Evolutionary conservation across 1,140 invertebrate species (phyloP).

Genomic region (Nomia melanderi): DNA sequence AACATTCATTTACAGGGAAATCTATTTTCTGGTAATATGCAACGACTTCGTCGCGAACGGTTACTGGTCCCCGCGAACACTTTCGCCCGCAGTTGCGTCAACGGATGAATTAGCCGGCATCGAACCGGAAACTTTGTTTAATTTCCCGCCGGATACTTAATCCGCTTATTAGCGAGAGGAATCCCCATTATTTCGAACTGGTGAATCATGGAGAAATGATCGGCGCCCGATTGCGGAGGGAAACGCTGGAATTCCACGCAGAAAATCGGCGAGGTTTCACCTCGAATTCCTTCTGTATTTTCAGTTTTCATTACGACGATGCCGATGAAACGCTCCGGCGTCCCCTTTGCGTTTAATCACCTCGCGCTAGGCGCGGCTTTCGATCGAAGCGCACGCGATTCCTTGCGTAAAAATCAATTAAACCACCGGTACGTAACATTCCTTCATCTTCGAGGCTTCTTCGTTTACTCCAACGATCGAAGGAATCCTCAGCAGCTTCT

Average conservation of each 20-base stretch:
- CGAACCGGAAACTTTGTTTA: conserved; percentile 19
- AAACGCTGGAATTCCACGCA: neutral
- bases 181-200: neutral
- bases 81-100: conserved; percentile 28
- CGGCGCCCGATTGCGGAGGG: neutral
- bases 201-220: neutral
- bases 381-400: too few species aligned
- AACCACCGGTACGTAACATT: too few species aligned
- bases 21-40: too few species aligned
- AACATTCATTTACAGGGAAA: too few species aligned
- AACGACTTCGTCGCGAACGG: too few species aligned
- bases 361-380: too few species aligned
- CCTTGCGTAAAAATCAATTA: too few species aligned
- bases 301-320: neutral
- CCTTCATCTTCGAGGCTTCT: too few species aligned
- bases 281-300: neutral
- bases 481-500: too few species aligned
- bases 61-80: conserved; percentile 9
- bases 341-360: too few species aligned
- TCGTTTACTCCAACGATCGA: too few species aligned
- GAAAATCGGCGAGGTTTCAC: neutral
- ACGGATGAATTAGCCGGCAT: conserved; percentile 43
- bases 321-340: too few species aligned
- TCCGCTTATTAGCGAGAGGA: neutral
- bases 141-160: neutral